These are phyloP conservation scores for Zaprionus gabonicus DNA, from an alignment of 1,140 invertebrate genomes.

Conservation along the genomic window DNA sequence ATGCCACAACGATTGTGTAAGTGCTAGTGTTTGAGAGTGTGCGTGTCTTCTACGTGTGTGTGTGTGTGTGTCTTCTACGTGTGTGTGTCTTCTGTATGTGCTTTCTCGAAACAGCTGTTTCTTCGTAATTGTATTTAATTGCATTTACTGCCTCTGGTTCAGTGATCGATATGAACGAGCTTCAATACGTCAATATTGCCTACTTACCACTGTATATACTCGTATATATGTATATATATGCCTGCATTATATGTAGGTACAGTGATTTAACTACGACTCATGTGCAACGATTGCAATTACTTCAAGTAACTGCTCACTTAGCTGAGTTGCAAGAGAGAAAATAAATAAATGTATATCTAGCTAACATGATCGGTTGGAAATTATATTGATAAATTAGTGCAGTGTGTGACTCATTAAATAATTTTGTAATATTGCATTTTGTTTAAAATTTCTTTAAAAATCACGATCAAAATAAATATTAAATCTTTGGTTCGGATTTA, in stretches of 20 bases:
- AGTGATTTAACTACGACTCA: neutral
- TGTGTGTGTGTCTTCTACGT: neutral
- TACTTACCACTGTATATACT: neutral
- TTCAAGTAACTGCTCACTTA: neutral
- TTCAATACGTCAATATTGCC: slow-evolving; percentile 11
- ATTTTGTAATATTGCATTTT: no score
- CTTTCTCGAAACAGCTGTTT: slow-evolving; percentile 28
- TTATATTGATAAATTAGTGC: neutral
- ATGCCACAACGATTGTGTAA: neutral
- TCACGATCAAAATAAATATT: neutral
- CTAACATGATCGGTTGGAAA: neutral
- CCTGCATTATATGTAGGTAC: neutral
- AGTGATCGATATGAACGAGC: slow-evolving; percentile 21
- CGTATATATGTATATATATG: neutral
- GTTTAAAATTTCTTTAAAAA: neutral
- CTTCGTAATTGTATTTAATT: slow-evolving; percentile 28
- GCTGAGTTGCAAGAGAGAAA: neutral
- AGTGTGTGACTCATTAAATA: neutral
- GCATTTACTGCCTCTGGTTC: slow-evolving; percentile 13
- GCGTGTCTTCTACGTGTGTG: no score
- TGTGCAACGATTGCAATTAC: neutral
- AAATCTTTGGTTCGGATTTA: no score
- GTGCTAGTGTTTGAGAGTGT: neutral
- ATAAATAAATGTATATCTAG: neutral
- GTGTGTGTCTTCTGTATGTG: neutral